Evolutionary conservation across 2,113 vertebrate genomes (phyloP).

Genomic region (Silurus asotus): DNA sequence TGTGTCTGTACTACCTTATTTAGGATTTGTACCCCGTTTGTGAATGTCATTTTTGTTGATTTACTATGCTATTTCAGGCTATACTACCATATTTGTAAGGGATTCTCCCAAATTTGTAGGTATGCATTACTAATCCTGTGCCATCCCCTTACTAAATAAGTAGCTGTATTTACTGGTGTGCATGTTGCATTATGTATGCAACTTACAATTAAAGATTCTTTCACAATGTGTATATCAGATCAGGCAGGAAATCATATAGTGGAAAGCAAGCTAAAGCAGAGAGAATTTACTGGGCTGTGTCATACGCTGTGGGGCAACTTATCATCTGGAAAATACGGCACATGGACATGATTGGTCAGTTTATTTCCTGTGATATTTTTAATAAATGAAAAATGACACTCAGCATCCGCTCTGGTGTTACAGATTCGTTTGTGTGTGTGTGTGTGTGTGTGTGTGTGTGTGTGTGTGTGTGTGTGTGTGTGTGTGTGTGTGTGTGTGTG

Average conservation of each 20-base stretch:
- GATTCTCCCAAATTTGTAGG: no score
- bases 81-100: no score
- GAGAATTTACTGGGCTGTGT: background rate
- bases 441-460: background rate
- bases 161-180: background rate
- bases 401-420: background rate
- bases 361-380: background rate
- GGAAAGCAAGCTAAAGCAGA: background rate
- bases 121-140: background rate
- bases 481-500: background rate
- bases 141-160: background rate
- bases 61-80: no score
- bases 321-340: conserved; percentile 2
- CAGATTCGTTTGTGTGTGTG: background rate
- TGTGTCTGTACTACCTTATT: no score
- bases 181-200: background rate
- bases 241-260: background rate
- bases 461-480: background rate
- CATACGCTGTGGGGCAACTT: no score
- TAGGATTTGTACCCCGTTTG: no score
- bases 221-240: background rate
- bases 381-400: background rate
- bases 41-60: no score
- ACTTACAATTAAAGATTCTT: background rate
- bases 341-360: background rate